Evolutionary conservation across 2,113 vertebrate genomes (phyloP), one percentile per base, ranked within the genome.

Genomic region (Plotosus lineatus): DNA sequence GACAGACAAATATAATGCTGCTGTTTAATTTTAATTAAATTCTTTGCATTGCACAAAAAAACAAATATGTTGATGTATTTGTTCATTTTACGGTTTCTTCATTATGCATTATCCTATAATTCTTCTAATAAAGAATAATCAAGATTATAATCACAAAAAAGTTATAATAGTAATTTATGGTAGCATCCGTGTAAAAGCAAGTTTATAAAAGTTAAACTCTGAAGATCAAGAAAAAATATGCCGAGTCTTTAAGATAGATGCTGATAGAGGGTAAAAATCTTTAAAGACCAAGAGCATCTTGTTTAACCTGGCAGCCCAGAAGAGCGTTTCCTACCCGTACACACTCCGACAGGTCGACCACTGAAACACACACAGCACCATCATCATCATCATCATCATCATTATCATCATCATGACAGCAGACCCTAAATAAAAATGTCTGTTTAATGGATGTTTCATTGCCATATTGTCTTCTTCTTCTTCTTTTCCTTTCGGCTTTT

Each of bases 241-340:
- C 4, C 65, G 44, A 40, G 40, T 12, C 42, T 46, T 55, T 55
- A 14, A 4, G 23, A 12, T 74, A 10, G 19, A 11, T 33, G 26
- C 9, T n/a, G 48, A 23, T 36, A 36, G 28, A 73, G 2, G 48
- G 48, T 51, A 3, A 44, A n/a, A 68, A 23, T 53, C 19, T 15
- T 78, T 60, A 66, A 9, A 80, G 40, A 1, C 73, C 58, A 6
- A 86, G 71, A 12, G 66, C 68, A 17, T 78, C 60, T 40, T 75
- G 50, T 69, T 76, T 79, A 55, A 84, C 69, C 61, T 83, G 68
- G 40, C 75, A 79, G 11, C 76, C 82, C 75, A 86, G 77, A 23
- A 86, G 69, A 21, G 60, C 11, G 55, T 90, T 91, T 72, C 83
- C 91, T 48, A 87, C 88, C 38, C 84, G 85, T 69, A 92, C 83